These are phyloP conservation scores for Drosophila borborema DNA, from an alignment of 2,888 invertebrate species.

Conservation along the genomic window DNA sequence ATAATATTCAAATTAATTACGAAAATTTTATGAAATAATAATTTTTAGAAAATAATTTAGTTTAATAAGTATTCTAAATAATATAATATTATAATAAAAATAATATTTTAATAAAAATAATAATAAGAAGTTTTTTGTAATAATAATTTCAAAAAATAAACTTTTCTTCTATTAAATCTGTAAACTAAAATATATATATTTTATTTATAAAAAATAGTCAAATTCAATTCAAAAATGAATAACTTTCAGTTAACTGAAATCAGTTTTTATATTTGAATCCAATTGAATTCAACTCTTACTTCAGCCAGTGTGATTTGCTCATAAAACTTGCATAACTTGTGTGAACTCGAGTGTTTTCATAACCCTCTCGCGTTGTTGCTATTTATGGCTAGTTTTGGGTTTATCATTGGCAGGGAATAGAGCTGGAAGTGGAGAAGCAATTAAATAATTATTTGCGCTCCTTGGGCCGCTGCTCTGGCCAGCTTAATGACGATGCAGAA, in stretches of 20 bases:
- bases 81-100: no score
- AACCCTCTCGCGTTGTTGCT: slow-evolving; percentile 25
- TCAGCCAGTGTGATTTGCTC: neutral
- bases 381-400: slow-evolving; percentile 47
- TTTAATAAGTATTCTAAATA: no score
- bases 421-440: slow-evolving; percentile 32
- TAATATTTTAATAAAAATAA: no score
- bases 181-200: no score
- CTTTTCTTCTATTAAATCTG: no score
- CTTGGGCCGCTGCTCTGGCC: slow-evolving; percentile 17
- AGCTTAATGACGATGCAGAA: slow-evolving; percentile 57
- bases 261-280: neutral
- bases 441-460: slow-evolving; percentile 66
- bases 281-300: neutral
- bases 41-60: no score
- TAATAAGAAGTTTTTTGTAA: no score
- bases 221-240: no score
- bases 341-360: neutral
- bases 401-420: slow-evolving; percentile 9
- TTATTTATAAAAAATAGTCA: neutral
- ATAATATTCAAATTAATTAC: no score
- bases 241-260: neutral
- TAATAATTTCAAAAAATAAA: no score
- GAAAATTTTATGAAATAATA: no score
- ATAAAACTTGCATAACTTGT: neutral